These are phyloP conservation scores for Anguilla anguilla DNA, from an alignment of 2,797 vertebrate species.

Conservation along the genomic window DNA sequence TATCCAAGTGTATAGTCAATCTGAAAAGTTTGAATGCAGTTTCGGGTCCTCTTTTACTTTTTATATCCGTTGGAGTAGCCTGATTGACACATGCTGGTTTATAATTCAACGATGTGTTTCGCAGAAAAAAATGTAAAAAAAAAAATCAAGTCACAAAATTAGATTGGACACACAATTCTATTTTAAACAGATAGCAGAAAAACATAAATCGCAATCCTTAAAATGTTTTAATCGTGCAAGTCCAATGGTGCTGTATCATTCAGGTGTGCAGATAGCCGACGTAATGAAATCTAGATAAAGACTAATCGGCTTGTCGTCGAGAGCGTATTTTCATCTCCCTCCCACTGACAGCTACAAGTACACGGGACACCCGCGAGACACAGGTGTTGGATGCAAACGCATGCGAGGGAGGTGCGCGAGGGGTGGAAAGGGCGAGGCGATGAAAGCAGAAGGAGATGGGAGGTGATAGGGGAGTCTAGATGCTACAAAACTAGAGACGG, in stretches of 20 bases:
- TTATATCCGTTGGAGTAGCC: not conserved
- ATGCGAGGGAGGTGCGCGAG: not conserved
- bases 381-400: not conserved
- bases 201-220: not conserved
- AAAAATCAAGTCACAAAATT: not conserved
- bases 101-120: not conserved
- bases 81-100: not conserved
- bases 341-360: not conserved
- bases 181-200: not conserved
- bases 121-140: not conserved
- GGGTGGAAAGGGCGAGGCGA: not conserved
- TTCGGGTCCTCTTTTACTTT: not conserved
- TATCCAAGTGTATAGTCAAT: not conserved
- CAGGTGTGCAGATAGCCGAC: slow-evolving; percentile 43
- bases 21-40: not conserved
- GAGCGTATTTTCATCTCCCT: slow-evolving; percentile 51
- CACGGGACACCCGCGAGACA: not conserved
- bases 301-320: slow-evolving; percentile 72
- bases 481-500: not conserved
- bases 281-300: slow-evolving; percentile 44
- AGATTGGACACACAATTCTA: not conserved
- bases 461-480: not conserved
- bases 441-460: not conserved
- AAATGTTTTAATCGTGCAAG: not conserved
- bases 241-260: slow-evolving; percentile 25